A percentile compares a stretch with the other conserved stretches of the same genome.
phyloP scores from a whole-genome alignment of 2,113 vertebrate species.

The Anguilla japonica region DNA sequence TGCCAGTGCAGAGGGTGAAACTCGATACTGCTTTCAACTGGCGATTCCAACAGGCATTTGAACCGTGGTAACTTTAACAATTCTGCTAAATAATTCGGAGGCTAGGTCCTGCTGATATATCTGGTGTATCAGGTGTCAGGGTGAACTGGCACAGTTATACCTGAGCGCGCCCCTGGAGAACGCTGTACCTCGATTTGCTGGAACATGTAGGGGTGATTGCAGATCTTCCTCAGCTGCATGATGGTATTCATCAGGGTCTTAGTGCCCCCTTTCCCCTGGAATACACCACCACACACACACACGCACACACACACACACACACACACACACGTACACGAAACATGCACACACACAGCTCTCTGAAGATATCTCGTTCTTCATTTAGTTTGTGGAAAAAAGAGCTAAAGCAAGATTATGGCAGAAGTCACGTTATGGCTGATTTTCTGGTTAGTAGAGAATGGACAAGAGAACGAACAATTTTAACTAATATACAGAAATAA shows the following conservation, averaged over 20 bases:
- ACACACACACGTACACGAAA: neutral
- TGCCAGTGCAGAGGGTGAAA: neutral
- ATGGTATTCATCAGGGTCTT: conserved; percentile 98
- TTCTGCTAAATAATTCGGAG: neutral
- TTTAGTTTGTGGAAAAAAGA: neutral
- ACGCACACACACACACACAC: neutral
- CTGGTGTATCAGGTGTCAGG: neutral
- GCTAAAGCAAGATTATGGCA: too few relatives aligned
- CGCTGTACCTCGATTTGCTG: conserved; percentile 91
- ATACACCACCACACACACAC: neutral
- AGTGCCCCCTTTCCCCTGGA: conserved; percentile 91
- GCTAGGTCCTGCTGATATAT: neutral
- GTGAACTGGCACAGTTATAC: neutral
- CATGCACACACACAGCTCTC: neutral
- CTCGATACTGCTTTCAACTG: neutral
- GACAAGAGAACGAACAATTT: too few relatives aligned
- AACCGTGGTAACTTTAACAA: neutral
- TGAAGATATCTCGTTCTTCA: neutral
- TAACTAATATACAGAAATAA: too few relatives aligned
- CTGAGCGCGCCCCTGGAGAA: neutral
- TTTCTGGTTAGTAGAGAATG: too few relatives aligned
- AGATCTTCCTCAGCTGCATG: conserved; percentile 97
- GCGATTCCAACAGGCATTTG: too few relatives aligned
- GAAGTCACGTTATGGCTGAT: too few relatives aligned
- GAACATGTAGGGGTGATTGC: conserved; percentile 97